These are phyloP conservation scores for Amphiprion clarkii DNA, from an alignment of 2,797 vertebrate genomes.

Conservation along the genomic window DNA sequence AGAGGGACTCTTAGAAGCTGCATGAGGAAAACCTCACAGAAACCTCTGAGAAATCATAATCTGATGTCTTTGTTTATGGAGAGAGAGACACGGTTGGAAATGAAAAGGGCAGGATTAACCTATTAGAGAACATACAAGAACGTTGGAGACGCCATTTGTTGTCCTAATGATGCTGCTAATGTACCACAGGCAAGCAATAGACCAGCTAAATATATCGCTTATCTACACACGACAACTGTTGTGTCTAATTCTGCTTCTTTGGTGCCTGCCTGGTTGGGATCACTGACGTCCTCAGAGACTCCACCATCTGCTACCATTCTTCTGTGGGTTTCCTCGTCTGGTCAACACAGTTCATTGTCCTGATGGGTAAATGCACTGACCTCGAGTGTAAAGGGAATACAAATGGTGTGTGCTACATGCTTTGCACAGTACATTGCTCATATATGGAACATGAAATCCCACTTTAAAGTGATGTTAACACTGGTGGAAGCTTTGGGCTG, in stretches of 20 bases:
- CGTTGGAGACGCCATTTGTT: slow-evolving; percentile 73
- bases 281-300: slow-evolving; percentile 74
- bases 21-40: slow-evolving; percentile 55
- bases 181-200: slow-evolving; percentile 78
- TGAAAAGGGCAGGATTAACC: slow-evolving; percentile 70
- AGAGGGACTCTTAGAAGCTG: slow-evolving; percentile 60
- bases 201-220: slow-evolving; percentile 82
- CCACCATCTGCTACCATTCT: slow-evolving; percentile 82
- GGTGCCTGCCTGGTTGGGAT: slow-evolving; percentile 72
- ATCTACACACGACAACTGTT: slow-evolving; percentile 83
- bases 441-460: slow-evolving; percentile 23
- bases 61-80: slow-evolving; percentile 61
- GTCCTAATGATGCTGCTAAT: slow-evolving; percentile 76
- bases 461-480: background rate
- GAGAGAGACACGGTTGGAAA: slow-evolving; percentile 40
- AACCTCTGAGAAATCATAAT: slow-evolving; percentile 52
- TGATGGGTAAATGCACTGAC: slow-evolving; percentile 46
- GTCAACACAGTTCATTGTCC: slow-evolving; percentile 71
- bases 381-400: slow-evolving; percentile 31
- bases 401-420: slow-evolving; percentile 30
- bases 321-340: slow-evolving; percentile 64
- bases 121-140: slow-evolving; percentile 59
- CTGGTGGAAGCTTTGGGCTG: background rate
- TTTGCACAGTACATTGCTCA: slow-evolving; percentile 22
- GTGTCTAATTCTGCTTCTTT: slow-evolving; percentile 80